Percentiles rank a stretch among this genome's conserved stretches.
phyloP scores from a whole-genome alignment of 2,113 vertebrate species.

The Dunckerocampus dactyliophorus region DNA sequence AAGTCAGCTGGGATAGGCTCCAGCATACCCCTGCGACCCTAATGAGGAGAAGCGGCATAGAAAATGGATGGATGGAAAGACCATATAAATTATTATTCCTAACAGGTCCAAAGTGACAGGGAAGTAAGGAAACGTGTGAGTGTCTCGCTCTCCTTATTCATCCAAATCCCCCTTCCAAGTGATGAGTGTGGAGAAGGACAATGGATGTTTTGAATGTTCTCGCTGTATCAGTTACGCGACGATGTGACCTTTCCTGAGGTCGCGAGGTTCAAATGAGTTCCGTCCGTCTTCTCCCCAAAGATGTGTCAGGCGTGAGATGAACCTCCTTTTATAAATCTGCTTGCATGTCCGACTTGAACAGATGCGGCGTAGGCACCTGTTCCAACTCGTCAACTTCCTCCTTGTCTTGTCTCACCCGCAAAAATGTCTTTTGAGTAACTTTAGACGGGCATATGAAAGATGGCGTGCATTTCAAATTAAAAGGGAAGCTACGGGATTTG shows the following conservation, averaged over 20 bases:
- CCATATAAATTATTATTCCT: too few species aligned
- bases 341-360: neutral
- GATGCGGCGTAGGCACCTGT: neutral
- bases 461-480: neutral
- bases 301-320: constrained; percentile 9
- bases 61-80: too few species aligned
- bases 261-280: neutral
- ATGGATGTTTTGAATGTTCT: neutral
- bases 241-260: constrained; percentile 2
- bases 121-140: too few species aligned
- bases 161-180: too few species aligned
- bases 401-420: too few species aligned
- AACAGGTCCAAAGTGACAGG: too few species aligned
- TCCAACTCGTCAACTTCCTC: neutral
- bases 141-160: too few species aligned
- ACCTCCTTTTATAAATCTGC: neutral
- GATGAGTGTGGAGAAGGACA: neutral
- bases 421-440: constrained; percentile 1
- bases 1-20: too few species aligned
- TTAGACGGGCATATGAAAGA: neutral
- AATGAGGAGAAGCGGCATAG: too few species aligned
- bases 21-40: too few species aligned
- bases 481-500: too few species aligned
- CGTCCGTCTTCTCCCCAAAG: constrained; percentile 4
- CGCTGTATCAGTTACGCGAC: neutral